These are phyloP conservation scores for Paragorgia papillata DNA, from an alignment of 92 coral and sea anemone species.

Conservation along the genomic window DNA sequence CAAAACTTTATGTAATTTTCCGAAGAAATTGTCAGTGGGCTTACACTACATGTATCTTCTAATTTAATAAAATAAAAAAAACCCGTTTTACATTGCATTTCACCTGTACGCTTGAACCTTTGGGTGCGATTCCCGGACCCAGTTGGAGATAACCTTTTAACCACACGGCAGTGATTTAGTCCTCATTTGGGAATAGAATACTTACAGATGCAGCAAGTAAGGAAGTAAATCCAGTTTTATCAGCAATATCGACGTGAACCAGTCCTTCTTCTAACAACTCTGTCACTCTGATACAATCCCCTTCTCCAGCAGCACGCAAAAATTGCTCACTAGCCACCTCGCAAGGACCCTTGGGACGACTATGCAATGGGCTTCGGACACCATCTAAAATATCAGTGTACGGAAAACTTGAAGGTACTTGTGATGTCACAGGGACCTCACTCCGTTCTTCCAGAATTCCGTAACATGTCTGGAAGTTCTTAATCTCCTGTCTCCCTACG, in stretches of 20 bases:
- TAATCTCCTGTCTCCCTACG: slow-evolving; percentile 41
- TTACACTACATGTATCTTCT: too few species aligned
- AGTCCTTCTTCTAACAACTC: slow-evolving; percentile 71
- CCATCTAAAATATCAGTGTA: slow-evolving; percentile 89
- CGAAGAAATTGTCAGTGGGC: too few species aligned
- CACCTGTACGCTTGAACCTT: too few species aligned
- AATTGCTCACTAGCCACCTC: slow-evolving; percentile 68
- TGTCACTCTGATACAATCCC: slow-evolving; percentile 74
- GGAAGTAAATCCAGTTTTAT: slow-evolving; percentile 96
- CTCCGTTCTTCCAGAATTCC: slow-evolving; percentile 45
- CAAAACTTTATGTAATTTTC: too few species aligned
- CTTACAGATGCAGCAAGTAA: slow-evolving; percentile 95
- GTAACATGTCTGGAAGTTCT: slow-evolving; percentile 27
- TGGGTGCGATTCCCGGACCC: too few species aligned
- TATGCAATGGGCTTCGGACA: slow-evolving; percentile 65
- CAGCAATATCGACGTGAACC: slow-evolving; percentile 97
- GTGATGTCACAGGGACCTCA: slow-evolving; percentile 36
- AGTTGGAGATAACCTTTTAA: neutral
- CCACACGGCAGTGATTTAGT: neutral
- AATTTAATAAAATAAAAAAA: too few species aligned
- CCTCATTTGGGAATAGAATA: neutral
- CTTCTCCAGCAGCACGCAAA: slow-evolving; percentile 71
- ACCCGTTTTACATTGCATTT: too few species aligned
- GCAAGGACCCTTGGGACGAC: slow-evolving; percentile 77
- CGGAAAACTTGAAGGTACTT: slow-evolving; percentile 77